Evolutionary conservation across 2,888 invertebrate genomes (phyloP).

Genomic region (Julus scanicus): DNA sequence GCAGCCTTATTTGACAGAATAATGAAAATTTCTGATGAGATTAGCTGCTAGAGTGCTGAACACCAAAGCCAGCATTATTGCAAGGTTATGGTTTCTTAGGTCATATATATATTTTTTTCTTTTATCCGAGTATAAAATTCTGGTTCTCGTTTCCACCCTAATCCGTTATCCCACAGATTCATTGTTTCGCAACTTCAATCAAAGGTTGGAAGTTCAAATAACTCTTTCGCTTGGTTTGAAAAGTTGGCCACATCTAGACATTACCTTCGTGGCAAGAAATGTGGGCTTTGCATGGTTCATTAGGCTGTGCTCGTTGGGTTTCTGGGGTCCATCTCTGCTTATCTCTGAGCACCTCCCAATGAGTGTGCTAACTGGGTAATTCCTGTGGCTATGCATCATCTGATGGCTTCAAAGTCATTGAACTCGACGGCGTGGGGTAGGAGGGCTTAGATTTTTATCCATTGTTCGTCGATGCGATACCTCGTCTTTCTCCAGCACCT

Average conservation of each 20-base stretch:
- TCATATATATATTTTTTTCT: not conserved
- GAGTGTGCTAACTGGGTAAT: conserved; percentile 40
- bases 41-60: not conserved
- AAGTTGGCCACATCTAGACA: conserved; percentile 42
- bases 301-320: conserved; percentile 45
- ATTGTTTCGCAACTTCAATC: conserved; percentile 18
- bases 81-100: conserved; percentile 27
- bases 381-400: conserved; percentile 37
- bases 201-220: conserved; percentile 40
- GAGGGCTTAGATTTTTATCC: conserved; percentile 32
- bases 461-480: conserved; percentile 32
- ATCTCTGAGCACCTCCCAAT: conserved; percentile 45
- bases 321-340: conserved; percentile 37
- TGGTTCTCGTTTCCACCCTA: not conserved
- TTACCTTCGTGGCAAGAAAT: not conserved
- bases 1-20: not conserved
- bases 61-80: not conserved
- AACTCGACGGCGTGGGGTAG: conserved; percentile 38
- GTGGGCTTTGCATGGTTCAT: conserved; percentile 34
- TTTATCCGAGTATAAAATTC: not conserved
- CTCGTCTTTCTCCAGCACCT: conserved; percentile 40
- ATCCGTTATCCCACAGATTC: conserved; percentile 36
- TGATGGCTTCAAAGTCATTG: conserved; percentile 43
- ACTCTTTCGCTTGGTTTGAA: conserved; percentile 18
- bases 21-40: not conserved